Percentiles rank a stretch among this genome's conserved stretches.
Evolutionary conservation across 2,797 vertebrate genomes (phyloP).

Genomic region (Manis crassicaudata): DNA sequence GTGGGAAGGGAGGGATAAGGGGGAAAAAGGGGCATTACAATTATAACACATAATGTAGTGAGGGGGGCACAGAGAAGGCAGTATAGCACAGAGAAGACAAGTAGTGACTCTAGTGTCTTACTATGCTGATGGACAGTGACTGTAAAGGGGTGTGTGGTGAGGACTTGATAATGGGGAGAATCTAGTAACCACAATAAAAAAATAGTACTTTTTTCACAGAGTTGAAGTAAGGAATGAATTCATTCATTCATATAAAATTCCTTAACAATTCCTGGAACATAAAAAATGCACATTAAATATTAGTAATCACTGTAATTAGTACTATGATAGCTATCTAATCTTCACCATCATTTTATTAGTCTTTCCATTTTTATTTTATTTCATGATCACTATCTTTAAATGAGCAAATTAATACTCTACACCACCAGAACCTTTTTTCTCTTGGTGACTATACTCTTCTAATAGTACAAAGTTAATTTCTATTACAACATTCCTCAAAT

Average conservation of each 20-base stretch:
- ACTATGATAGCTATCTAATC: background rate
- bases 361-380: background rate
- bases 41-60: no score
- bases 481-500: background rate
- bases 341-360: background rate
- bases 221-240: background rate
- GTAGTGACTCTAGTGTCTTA: no score
- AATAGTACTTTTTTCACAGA: background rate
- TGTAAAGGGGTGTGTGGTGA: no score
- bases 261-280: background rate
- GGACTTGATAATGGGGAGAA: no score
- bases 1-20: no score
- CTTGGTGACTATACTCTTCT: background rate
- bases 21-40: no score
- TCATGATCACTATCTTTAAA: background rate
- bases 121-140: no score
- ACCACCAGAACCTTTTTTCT: background rate
- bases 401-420: background rate
- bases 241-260: background rate
- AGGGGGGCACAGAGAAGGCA: no score
- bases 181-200: no score
- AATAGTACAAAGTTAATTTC: background rate
- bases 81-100: no score
- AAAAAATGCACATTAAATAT: background rate
- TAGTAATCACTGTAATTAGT: background rate